Conservation (phyloP, 1,140 invertebrate species). For the Trialeurodes vaporariorum region DNA sequence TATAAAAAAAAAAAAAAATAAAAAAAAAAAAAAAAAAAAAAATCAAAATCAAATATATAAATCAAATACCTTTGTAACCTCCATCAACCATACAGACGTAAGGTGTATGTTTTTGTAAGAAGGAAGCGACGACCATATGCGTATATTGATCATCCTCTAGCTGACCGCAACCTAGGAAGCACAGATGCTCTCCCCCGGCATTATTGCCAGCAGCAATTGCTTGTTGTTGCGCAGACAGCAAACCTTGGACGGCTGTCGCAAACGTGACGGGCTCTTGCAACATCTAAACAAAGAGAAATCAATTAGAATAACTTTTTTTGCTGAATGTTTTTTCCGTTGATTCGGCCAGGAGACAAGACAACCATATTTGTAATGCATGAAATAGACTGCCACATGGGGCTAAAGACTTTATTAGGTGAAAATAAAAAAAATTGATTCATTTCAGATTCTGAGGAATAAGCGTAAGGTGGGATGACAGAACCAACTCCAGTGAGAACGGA, state of each 20-base stretch:
- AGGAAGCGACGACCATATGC: slow-evolving; percentile 96
- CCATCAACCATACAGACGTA: slow-evolving; percentile 87
- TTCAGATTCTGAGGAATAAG: no score
- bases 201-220: slow-evolving; percentile 75
- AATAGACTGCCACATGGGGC: not conserved
- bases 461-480: no score
- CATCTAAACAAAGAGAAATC: slow-evolving; percentile 65
- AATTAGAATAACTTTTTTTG: no score
- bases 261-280: slow-evolving; percentile 91
- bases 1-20: no score
- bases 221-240: slow-evolving; percentile 80
- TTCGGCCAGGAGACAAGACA: no score
- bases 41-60: no score
- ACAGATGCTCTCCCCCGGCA: slow-evolving; percentile 90
- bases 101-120: slow-evolving; percentile 85
- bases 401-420: not conserved
- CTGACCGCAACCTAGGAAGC: slow-evolving; percentile 90
- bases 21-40: no score
- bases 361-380: slow-evolving; percentile 1
- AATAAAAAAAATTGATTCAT: not conserved
- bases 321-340: no score
- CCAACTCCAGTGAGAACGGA: no score
- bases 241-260: slow-evolving; percentile 83
- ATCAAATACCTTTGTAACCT: slow-evolving; percentile 76
- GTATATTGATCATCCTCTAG: slow-evolving; percentile 94